These are phyloP conservation scores for Mus spretus DNA, from an alignment of 2,797 vertebrate genomes.

Conservation along the genomic window DNA sequence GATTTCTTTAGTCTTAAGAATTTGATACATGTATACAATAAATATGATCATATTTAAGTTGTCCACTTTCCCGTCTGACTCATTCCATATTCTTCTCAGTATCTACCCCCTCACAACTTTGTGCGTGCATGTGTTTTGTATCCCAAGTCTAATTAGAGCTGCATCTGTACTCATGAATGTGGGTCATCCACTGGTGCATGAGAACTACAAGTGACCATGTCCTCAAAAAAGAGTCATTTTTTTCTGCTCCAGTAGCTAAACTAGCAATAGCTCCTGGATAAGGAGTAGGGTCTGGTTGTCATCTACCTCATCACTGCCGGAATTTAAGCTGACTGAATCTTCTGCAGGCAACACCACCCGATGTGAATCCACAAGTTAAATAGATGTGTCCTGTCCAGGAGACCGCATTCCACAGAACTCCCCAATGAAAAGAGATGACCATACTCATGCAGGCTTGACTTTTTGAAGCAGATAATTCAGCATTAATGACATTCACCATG, in stretches of 20 bases:
- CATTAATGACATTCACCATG: not conserved
- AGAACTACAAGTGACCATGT: not conserved
- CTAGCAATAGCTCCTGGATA: not conserved
- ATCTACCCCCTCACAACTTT: not conserved
- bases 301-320: not conserved
- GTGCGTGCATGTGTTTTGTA: not conserved
- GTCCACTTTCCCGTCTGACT: too few relatives aligned
- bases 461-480: constrained; percentile 19
- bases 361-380: not conserved
- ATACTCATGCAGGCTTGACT: not conserved
- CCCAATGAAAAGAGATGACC: not conserved
- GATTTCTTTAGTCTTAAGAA: not conserved
- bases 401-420: not conserved
- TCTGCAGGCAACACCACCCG: not conserved
- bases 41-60: not conserved
- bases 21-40: not conserved
- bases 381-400: not conserved
- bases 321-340: not conserved
- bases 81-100: not conserved
- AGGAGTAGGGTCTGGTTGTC: not conserved
- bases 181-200: too few relatives aligned
- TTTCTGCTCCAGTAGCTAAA: not conserved
- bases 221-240: not conserved
- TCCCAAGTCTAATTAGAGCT: not conserved
- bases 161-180: not conserved